phyloP scores from a whole-genome alignment of 2,113 vertebrate species.

The Channa argus region DNA sequence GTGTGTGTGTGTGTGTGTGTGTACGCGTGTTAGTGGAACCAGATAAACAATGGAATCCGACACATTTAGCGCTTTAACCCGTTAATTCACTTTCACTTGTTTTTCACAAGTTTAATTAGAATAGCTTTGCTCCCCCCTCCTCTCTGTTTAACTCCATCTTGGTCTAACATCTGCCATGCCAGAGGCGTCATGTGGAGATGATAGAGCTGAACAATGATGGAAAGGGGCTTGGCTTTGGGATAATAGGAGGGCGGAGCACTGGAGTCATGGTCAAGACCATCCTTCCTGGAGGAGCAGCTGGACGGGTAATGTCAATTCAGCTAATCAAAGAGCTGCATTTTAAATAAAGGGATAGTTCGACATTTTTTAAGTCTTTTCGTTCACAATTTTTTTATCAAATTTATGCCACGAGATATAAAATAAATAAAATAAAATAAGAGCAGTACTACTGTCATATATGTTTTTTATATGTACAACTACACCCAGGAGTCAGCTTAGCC shows the following conservation, averaged over 20 bases:
- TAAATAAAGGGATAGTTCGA: not conserved
- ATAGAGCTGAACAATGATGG: conserved; percentile 95
- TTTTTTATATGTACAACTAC: not conserved
- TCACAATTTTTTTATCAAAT: not conserved
- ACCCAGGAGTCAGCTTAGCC: not conserved
- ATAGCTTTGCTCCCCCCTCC: not conserved
- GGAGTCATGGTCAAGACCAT: conserved; percentile 97
- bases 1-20: conserved; percentile 9
- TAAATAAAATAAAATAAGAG: not conserved
- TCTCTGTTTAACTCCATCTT: not conserved
- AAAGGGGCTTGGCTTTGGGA: conserved; percentile 96
- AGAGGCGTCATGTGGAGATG: conserved; percentile 90
- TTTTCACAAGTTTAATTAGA: not conserved
- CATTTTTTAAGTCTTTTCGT: not conserved
- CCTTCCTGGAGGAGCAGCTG: conserved; percentile 93
- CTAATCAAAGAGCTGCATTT: not conserved
- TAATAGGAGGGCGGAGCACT: conserved; percentile 92
- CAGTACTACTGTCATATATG: not conserved
- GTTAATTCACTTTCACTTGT: not conserved
- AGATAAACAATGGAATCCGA: not conserved
- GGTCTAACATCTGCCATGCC: conserved; percentile 4
- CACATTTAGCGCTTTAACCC: not conserved
- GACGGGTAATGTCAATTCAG: conserved; percentile 84
- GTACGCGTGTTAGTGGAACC: not conserved
- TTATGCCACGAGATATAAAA: not conserved